Conservation (phyloP, 2,113 vertebrate genomes). For the Coracopsis vasa region DNA sequence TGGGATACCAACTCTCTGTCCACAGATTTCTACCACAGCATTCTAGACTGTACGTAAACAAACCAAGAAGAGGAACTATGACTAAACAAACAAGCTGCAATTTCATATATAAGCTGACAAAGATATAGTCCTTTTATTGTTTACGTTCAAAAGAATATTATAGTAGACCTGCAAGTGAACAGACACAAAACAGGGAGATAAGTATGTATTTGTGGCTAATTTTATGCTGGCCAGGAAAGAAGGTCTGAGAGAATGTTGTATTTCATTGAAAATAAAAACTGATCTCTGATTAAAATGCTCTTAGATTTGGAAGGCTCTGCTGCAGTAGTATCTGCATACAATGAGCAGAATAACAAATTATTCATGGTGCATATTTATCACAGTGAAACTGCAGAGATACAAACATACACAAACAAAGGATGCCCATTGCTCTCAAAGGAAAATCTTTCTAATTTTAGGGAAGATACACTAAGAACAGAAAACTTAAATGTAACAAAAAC, state of each 20-base stretch:
- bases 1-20: background rate
- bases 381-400: background rate
- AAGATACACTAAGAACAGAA: background rate
- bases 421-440: background rate
- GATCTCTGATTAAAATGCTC: background rate
- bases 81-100: background rate
- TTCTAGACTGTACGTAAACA: background rate
- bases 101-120: background rate
- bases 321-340: background rate
- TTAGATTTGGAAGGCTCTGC: background rate
- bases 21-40: background rate
- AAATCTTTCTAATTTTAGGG: background rate
- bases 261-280: background rate
- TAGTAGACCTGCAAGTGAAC: background rate
- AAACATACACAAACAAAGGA: background rate
- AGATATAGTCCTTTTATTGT: background rate
- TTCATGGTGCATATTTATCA: background rate
- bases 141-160: background rate
- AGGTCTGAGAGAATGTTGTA: background rate
- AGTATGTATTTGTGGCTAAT: background rate
- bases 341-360: background rate
- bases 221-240: background rate
- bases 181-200: background rate
- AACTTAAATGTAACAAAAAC: background rate
- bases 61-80: background rate